Evolutionary conservation across 2,888 invertebrate species (phyloP).

Genomic region (Eupithecia vulgata): DNA sequence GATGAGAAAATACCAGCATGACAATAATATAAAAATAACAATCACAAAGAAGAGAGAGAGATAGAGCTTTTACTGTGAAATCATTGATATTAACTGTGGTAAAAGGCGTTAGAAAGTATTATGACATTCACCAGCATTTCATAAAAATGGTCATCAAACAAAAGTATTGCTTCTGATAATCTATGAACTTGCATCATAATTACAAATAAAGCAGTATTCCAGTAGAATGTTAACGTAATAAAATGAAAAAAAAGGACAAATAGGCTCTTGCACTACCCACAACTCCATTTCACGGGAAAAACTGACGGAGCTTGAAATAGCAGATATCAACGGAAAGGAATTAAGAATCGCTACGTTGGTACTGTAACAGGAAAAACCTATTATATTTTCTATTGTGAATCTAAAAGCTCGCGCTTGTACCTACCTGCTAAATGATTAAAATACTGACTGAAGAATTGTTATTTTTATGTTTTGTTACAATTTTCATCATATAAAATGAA

Average conservation of each 20-base stretch:
- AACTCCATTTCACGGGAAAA: slow-evolving; percentile 58
- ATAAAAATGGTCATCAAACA: neutral
- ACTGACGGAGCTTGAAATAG: slow-evolving; percentile 54
- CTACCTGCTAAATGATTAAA: slow-evolving; percentile 1
- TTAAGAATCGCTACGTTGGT: slow-evolving; percentile 31
- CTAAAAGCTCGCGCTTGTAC: neutral
- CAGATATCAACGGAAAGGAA: slow-evolving; percentile 50
- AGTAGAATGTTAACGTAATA: neutral
- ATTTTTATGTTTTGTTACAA: slow-evolving; percentile 19
- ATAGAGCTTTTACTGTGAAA: neutral
- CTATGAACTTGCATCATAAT: neutral
- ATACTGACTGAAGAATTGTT: slow-evolving; percentile 28
- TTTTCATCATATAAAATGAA: neutral
- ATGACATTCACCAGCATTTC: neutral
- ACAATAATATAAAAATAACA: neutral
- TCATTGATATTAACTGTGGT: neutral
- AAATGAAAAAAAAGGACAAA: neutral
- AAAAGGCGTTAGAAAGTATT: neutral
- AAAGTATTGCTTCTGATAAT: neutral
- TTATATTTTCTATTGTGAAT: slow-evolving; percentile 40
- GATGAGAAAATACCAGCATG: neutral
- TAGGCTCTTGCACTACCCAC: slow-evolving; percentile 10
- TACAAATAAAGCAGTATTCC: too few species aligned
- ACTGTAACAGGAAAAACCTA: slow-evolving; percentile 40
- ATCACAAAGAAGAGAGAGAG: neutral